Percentiles rank a stretch among this genome's conserved stretches.
Evolutionary conservation across 2,113 vertebrate genomes (phyloP).

Genomic region (Erinaceus europaeus): DNA sequence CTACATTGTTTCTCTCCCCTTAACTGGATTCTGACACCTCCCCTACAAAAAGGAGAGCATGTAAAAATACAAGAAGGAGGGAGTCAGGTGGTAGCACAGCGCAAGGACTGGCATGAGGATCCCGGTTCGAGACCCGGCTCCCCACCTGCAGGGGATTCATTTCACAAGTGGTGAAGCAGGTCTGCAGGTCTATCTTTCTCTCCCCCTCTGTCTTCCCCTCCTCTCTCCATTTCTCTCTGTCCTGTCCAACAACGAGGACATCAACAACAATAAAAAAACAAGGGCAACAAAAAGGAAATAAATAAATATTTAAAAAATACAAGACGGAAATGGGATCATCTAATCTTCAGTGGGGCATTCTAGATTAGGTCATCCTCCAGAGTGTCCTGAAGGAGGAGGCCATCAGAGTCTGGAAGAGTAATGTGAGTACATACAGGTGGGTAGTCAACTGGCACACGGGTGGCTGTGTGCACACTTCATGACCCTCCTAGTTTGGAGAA

Average conservation of each 20-base stretch:
- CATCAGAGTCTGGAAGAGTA: neutral
- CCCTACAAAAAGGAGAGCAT: neutral
- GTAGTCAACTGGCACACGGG: neutral
- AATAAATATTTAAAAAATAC: too few species aligned
- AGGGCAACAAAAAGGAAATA: too few species aligned
- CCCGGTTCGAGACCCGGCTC: too few species aligned
- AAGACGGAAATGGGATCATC: conserved; percentile 12
- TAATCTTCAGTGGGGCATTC: conserved; percentile 10
- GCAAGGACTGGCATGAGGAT: too few species aligned
- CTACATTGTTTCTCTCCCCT: neutral
- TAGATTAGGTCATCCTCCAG: conserved; percentile 9
- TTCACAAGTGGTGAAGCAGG: too few species aligned
- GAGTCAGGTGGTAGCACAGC: too few species aligned
- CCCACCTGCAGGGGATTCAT: too few species aligned
- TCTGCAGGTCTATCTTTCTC: too few species aligned
- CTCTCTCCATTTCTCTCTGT: too few species aligned
- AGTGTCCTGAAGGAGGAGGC: neutral
- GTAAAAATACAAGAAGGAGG: conserved; percentile 26
- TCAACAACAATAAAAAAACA: too few species aligned
- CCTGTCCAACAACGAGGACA: too few species aligned
- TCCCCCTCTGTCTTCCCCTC: too few species aligned
- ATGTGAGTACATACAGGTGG: neutral
- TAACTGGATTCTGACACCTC: neutral
- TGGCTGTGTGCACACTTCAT: neutral
- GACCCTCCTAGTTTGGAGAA: neutral